A percentile compares a stretch with the other conserved stretches of the same genome.
phyloP scores from a whole-genome alignment of 2,888 invertebrate species.

The Eumerus sabulonum region DNA sequence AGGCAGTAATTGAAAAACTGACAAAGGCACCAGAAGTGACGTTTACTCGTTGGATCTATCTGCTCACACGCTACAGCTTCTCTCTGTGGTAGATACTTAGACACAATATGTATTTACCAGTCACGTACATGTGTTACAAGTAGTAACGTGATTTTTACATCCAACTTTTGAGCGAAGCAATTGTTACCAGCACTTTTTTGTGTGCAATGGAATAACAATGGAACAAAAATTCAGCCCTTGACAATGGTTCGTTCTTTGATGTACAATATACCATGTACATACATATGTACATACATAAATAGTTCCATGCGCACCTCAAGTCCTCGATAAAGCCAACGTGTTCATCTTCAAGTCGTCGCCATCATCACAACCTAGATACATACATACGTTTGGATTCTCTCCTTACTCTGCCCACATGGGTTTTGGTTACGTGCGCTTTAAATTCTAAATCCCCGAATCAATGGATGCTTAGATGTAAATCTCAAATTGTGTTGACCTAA shows the following conservation, averaged over 20 bases:
- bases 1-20: constrained; percentile 17
- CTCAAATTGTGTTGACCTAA: constrained; percentile 15
- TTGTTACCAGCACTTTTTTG: no score
- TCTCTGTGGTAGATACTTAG: no score
- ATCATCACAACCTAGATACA: not conserved
- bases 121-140: constrained; percentile 16
- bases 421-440: not conserved
- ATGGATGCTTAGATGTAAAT: constrained; percentile 1
- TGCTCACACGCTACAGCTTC: not conserved
- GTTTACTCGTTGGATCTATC: constrained; percentile 3
- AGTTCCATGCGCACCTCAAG: no score
- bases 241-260: constrained; percentile 8
- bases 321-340: no score
- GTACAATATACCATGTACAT: not conserved
- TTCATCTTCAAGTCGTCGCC: no score
- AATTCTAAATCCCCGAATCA: constrained; percentile 9
- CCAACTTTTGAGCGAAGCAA: constrained; percentile 5
- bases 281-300: constrained; percentile 2
- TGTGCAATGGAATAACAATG: not conserved
- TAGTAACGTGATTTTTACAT: constrained; percentile 25
- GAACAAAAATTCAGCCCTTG: constrained; percentile 5
- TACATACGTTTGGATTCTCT: not conserved
- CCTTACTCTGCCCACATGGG: constrained; percentile 3
- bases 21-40: constrained; percentile 4
- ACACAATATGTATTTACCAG: not conserved